Evolutionary conservation across 2,888 invertebrate species (phyloP), one percentile per base, ranked within the genome.

Genomic region (Limenitis camilla): DNA sequence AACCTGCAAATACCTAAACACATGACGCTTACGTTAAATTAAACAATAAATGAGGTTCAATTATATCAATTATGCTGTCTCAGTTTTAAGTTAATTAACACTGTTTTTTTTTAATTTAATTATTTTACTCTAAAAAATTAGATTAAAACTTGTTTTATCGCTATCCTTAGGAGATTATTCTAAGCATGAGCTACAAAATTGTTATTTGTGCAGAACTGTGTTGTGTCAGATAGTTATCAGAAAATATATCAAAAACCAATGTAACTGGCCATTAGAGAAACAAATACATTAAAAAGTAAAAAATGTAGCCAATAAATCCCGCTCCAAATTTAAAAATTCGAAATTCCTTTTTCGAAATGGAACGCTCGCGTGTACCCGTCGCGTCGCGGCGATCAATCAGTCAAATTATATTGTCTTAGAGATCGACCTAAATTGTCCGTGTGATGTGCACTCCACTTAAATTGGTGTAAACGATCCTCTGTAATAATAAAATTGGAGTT

Each of bases 331-430:
- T 40, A 49, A 58, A 55, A 47, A 38, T 33, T 44, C 43, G 30
- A 52, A 58, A 60, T 56, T 53, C 55, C 59, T 52, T 59, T 49
- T 56, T 47, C 49, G 57, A 55, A 53, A 49, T 60, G 53, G 57
- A 55, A 49, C 52, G 55, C 63, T 72, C 63, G 71, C 70, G 70
- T 70, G 71, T 39, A 45, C 61, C 59, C 58, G 61, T 61, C 62
- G 61, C 58, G 61, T 61, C 62, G 61, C 66, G 59, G 67, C 81
- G 69, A 84, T 85, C 84, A 82, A 81, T 84, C 84, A 83, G 82
- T 78, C 83, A 77, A 83, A 84, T 84, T 85, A 85, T 78, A 80
- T 81, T 84, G 85, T 85, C 85, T 82, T 75, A 75, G 74, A 69
- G 74, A 77, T 72, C 71, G 73, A 61, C 65, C 74, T 68, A 78